These are phyloP conservation scores for Agrotis ipsilon DNA, from an alignment of 2,888 invertebrate species.

Conservation along the genomic window DNA sequence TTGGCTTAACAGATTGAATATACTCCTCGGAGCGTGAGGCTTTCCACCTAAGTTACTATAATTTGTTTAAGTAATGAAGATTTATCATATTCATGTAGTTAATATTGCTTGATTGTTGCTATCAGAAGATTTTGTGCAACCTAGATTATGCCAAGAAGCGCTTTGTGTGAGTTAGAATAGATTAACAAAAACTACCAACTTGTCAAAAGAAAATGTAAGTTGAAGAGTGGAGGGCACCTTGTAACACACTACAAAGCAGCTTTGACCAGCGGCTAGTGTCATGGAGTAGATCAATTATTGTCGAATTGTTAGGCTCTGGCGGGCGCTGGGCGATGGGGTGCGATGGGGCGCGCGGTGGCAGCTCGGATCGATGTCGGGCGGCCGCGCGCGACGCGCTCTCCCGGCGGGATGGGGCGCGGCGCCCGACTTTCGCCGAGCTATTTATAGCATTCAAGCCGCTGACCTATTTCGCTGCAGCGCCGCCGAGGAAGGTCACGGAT, in stretches of 20 bases:
- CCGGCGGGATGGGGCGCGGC: constrained; percentile 85
- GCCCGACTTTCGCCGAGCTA: constrained; percentile 90
- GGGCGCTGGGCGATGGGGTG: constrained; percentile 62
- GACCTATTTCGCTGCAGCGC: constrained; percentile 91
- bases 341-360: constrained; percentile 63
- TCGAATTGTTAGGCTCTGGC: constrained; percentile 68
- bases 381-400: constrained; percentile 71
- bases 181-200: neutral
- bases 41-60: constrained; percentile 24
- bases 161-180: neutral
- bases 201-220: neutral
- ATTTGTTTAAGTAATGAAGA: constrained; percentile 14
- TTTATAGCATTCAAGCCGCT: constrained; percentile 91
- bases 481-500: constrained; percentile 90
- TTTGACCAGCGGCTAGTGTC: constrained; percentile 47
- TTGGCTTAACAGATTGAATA: constrained; percentile 46
- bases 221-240: neutral
- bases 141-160: neutral
- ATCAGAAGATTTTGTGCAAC: neutral
- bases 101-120: neutral
- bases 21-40: constrained; percentile 14
- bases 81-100: constrained; percentile 20
- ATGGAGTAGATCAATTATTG: constrained; percentile 72
- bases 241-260: constrained; percentile 22
- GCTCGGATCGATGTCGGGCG: constrained; percentile 61